phyloP scores from a whole-genome alignment of 2,113 vertebrate genomes.

The Cephalopterus ornatus region DNA sequence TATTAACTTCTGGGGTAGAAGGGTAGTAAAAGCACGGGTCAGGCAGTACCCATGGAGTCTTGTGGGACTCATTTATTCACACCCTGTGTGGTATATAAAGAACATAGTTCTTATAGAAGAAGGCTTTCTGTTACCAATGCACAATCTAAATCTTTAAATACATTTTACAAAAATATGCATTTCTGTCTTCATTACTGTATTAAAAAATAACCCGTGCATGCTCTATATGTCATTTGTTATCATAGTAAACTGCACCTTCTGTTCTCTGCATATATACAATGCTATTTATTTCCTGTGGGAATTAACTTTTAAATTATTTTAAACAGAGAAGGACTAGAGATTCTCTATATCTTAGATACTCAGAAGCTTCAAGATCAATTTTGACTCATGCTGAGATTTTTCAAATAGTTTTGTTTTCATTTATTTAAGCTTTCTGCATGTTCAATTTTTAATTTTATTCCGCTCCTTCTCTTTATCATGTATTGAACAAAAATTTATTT shows the following conservation, averaged over 20 bases:
- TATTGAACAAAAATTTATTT: not conserved
- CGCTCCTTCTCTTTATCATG: not conserved
- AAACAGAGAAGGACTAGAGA: not conserved
- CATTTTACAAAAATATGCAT: not conserved
- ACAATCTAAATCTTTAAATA: not conserved
- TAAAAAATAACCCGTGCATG: not conserved
- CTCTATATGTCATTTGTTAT: not conserved
- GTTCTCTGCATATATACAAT: not conserved
- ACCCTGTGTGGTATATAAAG: not conserved
- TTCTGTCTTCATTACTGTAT: not conserved
- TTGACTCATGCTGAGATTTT: not conserved
- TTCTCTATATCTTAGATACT: not conserved
- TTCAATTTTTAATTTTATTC: not conserved
- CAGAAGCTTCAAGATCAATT: not conserved
- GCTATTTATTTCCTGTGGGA: not conserved
- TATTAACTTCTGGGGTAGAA: constrained; percentile 25
- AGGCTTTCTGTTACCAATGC: not conserved
- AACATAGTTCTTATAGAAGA: not conserved
- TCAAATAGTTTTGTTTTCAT: not conserved
- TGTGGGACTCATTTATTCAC: not conserved
- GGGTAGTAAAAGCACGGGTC: not conserved
- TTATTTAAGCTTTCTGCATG: not conserved
- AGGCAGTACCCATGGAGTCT: not conserved
- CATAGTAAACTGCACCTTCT: not conserved
- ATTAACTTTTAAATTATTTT: not conserved